A percentile compares a stretch with the other conserved stretches of the same genome.
Conservation (phyloP, 2,113 vertebrate species). For the Zosterops borbonicus region DNA sequence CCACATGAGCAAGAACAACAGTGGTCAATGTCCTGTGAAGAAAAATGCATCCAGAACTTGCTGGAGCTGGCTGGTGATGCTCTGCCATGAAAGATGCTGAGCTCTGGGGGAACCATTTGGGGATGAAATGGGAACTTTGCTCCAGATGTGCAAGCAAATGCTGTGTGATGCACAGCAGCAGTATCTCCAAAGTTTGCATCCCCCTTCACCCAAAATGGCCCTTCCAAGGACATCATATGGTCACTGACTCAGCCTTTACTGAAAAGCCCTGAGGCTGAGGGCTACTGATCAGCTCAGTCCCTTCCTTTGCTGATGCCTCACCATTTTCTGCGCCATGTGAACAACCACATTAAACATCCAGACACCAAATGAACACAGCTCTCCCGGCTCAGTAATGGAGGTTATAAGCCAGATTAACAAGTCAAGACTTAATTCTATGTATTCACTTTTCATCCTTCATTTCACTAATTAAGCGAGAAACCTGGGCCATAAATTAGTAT, state of each 20-base stretch:
- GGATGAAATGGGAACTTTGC: not conserved
- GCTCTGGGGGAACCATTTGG: not conserved
- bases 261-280: not conserved
- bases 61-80: not conserved
- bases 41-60: not conserved
- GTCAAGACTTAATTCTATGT: not conserved
- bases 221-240: not conserved
- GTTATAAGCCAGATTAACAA: slow-evolving; percentile 7
- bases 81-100: fast-evolving
- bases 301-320: not conserved
- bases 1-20: not conserved
- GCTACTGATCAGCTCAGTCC: not conserved
- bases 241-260: not conserved
- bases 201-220: not conserved
- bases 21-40: not conserved
- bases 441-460: not conserved
- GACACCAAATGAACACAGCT: not conserved
- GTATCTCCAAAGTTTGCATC: not conserved
- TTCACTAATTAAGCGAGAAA: slow-evolving; percentile 15
- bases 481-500: not conserved
- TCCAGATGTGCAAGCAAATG: fast-evolving
- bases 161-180: not conserved
- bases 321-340: not conserved
- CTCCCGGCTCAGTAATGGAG: not conserved
- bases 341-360: not conserved